These are phyloP conservation scores for Crenuchus spilurus DNA, from an alignment of 2,797 vertebrate species.

Conservation along the genomic window DNA sequence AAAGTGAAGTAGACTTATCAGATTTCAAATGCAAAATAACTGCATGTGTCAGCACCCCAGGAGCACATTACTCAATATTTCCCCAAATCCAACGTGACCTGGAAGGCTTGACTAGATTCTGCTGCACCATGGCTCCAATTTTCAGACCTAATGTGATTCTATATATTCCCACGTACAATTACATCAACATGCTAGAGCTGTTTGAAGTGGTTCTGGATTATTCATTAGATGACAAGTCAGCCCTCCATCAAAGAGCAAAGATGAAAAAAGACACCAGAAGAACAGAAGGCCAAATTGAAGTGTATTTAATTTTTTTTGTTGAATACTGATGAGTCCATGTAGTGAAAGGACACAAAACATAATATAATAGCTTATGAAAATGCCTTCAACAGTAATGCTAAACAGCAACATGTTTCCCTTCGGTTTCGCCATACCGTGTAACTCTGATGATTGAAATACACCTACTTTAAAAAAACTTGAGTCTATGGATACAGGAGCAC, in stretches of 20 bases:
- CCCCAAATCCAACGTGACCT: constrained; percentile 1
- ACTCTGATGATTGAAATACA: no score
- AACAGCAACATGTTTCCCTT: no score
- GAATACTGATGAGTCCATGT: not conserved
- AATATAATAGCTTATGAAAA: no score
- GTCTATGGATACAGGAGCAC: no score
- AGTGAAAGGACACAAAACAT: not conserved
- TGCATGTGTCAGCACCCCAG: not conserved
- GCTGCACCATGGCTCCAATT: not conserved
- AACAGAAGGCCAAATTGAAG: not conserved
- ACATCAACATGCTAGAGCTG: constrained; percentile 1
- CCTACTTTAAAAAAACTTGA: no score
- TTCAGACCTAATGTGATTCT: constrained; percentile 33
- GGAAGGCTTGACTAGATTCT: constrained; percentile 4
- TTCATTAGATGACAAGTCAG: constrained; percentile 35
- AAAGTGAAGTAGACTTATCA: not conserved
- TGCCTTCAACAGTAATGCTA: no score
- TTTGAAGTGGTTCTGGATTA: constrained; percentile 40
- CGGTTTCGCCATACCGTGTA: no score
- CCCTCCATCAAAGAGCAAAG: constrained; percentile 25
- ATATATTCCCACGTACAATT: constrained; percentile 16
- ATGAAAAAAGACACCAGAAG: not conserved
- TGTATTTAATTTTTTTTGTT: not conserved
- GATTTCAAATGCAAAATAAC: constrained; percentile 12
- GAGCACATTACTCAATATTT: constrained; percentile 7